phyloP scores from a whole-genome alignment of 2,113 vertebrate species.

The Podarcis cretensis region DNA sequence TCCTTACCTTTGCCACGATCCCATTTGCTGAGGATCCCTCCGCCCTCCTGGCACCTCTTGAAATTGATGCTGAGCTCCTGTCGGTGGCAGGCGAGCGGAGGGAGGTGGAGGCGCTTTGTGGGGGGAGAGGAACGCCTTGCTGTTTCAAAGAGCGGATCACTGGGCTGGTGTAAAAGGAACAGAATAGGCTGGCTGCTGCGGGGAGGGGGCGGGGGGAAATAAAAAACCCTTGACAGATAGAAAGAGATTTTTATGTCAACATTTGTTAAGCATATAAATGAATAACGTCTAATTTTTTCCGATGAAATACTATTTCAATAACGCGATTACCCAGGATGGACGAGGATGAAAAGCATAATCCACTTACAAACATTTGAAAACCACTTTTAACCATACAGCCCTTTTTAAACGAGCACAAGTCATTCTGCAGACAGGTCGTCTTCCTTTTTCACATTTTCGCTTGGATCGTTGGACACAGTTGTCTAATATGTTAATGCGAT shows the following conservation, averaged over 20 bases:
- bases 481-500: constrained; percentile 19
- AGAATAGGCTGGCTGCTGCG: rapidly evolving
- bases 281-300: constrained; percentile 39
- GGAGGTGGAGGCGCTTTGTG: neutral
- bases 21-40: neutral
- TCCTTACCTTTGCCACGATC: neutral
- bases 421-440: constrained; percentile 15
- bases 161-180: rapidly evolving
- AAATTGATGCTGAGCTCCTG: neutral
- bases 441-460: neutral
- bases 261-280: constrained; percentile 59
- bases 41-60: neutral
- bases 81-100: neutral
- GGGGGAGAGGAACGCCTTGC: neutral
- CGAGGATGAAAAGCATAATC: constrained; percentile 64
- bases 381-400: constrained; percentile 45
- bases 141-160: neutral
- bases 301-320: constrained; percentile 34
- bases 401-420: constrained; percentile 1
- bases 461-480: constrained; percentile 15
- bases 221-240: neutral
- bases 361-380: constrained; percentile 30
- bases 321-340: constrained; percentile 55
- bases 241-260: constrained; percentile 51
- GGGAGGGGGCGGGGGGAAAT: neutral